Base-by-base conservation (phyloP, 2,113 vertebrate species). In the Orientallactaga bullata region DNA sequence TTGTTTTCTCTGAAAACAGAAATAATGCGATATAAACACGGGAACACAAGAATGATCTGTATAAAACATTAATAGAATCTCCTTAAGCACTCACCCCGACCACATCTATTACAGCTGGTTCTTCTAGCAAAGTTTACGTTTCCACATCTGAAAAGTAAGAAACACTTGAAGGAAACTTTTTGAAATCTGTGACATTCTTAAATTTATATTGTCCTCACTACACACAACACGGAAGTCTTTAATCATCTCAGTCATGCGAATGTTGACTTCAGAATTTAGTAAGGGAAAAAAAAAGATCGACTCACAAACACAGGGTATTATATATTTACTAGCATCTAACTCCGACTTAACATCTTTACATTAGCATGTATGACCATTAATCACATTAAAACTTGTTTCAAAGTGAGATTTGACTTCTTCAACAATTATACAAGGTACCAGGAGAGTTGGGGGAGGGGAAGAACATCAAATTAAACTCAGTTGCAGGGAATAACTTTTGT, bases 41-140 rank as follows among this genome's bases (percentile, higher is more conserved):
- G 26, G 18, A 93, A 63, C 18, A 37, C 91, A 89, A 85, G 17
- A 90, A 51, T 15, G 3, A 35, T 30, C 21, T 80, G 0, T 13
- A 84, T 2, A 74, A 0, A 80, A 2, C 28, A 13, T 26, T 58
- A 85, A 90, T 1, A 83, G 28, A 8, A 7, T 3, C 3, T 61
- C 2, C 12, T 61, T 23, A 5, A 88, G 42, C 4, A 96, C 97
- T 98, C 96, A 99, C 99, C 99, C 89, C 99, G 98, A 4, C 99
- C 99, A 93, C 99, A 99, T 97, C 99, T 97, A 97, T 99, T 99
- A 94, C 99, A 99, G 97, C 99, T 99, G 16, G 99, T 99, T 98
- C 99, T 99, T 97, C 99, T 98, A 1, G 99, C 99, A 93, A 99
- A 99, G 96, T 99, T 99, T 20, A 99, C 99, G 66, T 99, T 99